Conservation (phyloP, 2,888 invertebrate genomes). For the Macrophya alboannulata region DNA sequence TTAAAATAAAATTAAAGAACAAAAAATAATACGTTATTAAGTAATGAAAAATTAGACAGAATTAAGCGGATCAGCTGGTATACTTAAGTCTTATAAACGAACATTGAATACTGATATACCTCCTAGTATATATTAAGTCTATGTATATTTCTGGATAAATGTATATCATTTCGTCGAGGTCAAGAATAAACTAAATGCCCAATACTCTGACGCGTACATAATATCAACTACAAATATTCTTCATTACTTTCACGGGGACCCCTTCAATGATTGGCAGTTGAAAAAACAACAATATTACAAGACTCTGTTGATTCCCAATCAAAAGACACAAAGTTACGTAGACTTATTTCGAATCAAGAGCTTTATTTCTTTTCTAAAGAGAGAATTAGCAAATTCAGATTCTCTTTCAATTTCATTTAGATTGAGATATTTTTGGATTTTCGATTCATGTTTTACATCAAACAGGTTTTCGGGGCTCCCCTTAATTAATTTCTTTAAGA, state of each 20-base stretch:
- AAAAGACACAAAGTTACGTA: neutral
- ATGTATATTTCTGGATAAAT: slow-evolving; percentile 38
- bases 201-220: slow-evolving; percentile 4
- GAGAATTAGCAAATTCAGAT: too few species aligned
- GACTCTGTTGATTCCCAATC: neutral
- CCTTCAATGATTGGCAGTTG: neutral
- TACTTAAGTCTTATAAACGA: slow-evolving; percentile 39
- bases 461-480: neutral
- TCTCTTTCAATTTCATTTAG: neutral
- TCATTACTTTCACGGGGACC: neutral
- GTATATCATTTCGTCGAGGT: slow-evolving; percentile 34
- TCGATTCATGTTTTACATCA: neutral
- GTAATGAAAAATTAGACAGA: neutral
- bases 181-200: slow-evolving; percentile 1
- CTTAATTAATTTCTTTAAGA: neutral
- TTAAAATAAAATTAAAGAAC: neutral
- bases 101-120: slow-evolving; percentile 48
- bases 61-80: slow-evolving; percentile 20
- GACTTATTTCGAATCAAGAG: neutral
- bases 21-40: neutral
- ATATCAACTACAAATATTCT: neutral
- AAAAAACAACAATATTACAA: neutral
- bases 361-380: too few species aligned
- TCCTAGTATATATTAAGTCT: slow-evolving; percentile 23
- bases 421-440: neutral